A percentile compares a stretch with the other conserved stretches of the same genome.
phyloP scores from a whole-genome alignment of 2,888 invertebrate species.

The Trichopoda pennipes region DNA sequence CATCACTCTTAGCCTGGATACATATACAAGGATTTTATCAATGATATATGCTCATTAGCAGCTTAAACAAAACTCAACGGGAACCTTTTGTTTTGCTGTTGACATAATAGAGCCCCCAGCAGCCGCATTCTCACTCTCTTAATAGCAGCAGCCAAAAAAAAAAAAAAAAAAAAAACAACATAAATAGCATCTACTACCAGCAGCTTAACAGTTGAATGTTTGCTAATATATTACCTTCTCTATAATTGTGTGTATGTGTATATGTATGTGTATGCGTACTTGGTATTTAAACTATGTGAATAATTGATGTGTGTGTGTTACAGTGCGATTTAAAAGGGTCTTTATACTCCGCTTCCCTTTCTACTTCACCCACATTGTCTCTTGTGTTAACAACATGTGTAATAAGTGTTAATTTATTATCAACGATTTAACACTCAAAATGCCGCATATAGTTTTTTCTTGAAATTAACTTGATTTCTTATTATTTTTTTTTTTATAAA shows the following conservation, averaged over 20 bases:
- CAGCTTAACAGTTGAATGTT: conserved; percentile 25
- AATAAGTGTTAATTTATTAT: conserved; percentile 74
- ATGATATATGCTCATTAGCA: conserved; percentile 67
- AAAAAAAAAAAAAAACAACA: conserved; percentile 26
- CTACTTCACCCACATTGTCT: conserved; percentile 46
- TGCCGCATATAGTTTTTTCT: neutral
- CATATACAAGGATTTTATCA: conserved; percentile 48
- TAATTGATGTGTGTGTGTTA: conserved; percentile 66
- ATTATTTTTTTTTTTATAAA: neutral
- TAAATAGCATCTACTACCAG: conserved; percentile 52
- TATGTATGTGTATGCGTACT: neutral
- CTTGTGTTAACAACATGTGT: conserved; percentile 62
- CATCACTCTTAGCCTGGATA: conserved; percentile 13
- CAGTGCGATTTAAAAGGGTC: conserved; percentile 36
- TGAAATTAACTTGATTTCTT: neutral
- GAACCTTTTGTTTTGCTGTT: conserved; percentile 54
- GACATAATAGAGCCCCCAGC: conserved; percentile 45
- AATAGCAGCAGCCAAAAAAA: neutral
- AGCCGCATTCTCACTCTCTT: neutral
- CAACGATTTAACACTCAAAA: conserved; percentile 58
- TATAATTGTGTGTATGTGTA: neutral
- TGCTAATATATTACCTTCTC: neutral
- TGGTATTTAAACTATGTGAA: conserved; percentile 28
- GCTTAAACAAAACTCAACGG: conserved; percentile 50
- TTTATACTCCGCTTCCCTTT: conserved; percentile 14